A percentile compares a stretch with the other conserved stretches of the same genome.
Evolutionary conservation across 2,888 invertebrate genomes (phyloP).

Genomic region (Tipula confusa): DNA sequence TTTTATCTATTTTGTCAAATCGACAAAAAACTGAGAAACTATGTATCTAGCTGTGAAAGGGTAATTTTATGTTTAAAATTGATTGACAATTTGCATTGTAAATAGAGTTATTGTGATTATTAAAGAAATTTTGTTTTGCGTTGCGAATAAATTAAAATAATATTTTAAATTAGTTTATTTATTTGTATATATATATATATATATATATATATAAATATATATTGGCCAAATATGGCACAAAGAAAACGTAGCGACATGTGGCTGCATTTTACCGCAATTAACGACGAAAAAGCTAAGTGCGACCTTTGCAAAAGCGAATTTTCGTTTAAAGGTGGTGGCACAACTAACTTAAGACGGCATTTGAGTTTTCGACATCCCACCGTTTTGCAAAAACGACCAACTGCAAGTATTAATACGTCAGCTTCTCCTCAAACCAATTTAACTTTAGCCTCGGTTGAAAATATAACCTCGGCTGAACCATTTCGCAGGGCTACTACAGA

Average conservation of each 20-base stretch:
- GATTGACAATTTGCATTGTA: no score
- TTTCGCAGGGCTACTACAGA: not conserved
- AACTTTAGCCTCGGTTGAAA: not conserved
- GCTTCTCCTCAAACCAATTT: not conserved
- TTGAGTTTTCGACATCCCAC: not conserved
- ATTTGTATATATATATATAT: no score
- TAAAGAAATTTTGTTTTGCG: no score
- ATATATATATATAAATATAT: no score
- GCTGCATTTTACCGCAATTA: not conserved
- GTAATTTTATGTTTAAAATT: no score
- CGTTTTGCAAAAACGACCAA: not conserved
- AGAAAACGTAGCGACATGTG: not conserved
- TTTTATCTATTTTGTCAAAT: no score
- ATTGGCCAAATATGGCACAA: not conserved
- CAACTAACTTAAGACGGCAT: not conserved
- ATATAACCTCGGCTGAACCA: not conserved
- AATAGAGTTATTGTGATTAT: no score
- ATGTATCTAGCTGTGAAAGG: no score
- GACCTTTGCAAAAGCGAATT: not conserved
- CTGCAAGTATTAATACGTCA: no score
- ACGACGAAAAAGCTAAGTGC: not conserved
- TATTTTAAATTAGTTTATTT: no score
- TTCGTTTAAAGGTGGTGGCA: not conserved
- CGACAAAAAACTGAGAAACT: no score
- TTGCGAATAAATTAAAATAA: no score